A percentile compares a stretch with the other conserved stretches of the same genome.
These are phyloP conservation scores for Gambelia wislizenii DNA, from an alignment of 2,797 vertebrate genomes.

Conservation along the genomic window DNA sequence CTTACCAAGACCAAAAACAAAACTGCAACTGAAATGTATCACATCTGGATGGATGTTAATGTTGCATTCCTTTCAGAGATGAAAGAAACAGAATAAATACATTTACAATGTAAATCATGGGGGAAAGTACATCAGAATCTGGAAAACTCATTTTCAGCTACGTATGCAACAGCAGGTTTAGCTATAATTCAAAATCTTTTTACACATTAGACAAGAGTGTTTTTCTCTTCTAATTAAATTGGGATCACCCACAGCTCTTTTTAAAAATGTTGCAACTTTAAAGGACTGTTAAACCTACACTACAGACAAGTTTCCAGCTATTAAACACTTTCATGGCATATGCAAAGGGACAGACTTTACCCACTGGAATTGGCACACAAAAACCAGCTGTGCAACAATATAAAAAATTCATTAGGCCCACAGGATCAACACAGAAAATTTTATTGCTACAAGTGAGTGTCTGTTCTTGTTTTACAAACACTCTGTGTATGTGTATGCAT, in stretches of 20 bases:
- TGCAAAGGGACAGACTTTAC: constrained; percentile 44
- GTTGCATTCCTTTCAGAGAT: background rate
- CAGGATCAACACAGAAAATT: constrained; percentile 63
- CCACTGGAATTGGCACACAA: constrained; percentile 69
- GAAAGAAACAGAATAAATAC: constrained; percentile 44
- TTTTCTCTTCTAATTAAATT: constrained; percentile 31
- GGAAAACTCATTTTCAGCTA: constrained; percentile 32
- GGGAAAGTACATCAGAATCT: constrained; percentile 32
- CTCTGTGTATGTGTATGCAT: constrained; percentile 62
- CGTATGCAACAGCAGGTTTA: constrained; percentile 44
- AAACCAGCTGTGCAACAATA: constrained; percentile 71
- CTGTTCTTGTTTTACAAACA: constrained; percentile 74
- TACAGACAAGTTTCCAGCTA: constrained; percentile 57
- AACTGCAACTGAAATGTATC: constrained; percentile 18
- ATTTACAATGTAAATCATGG: constrained; percentile 21
- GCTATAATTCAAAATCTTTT: constrained; percentile 37
- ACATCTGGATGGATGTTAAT: constrained; percentile 39
- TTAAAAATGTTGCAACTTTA: constrained; percentile 42
- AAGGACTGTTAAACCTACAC: constrained; percentile 59
- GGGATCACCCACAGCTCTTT: constrained; percentile 35
- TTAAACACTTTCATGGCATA: constrained; percentile 57
- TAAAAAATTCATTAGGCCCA: constrained; percentile 73
- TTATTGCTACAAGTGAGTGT: constrained; percentile 67
- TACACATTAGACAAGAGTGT: constrained; percentile 13
- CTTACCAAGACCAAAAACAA: background rate